These are phyloP conservation scores for Leptinotarsa tumamoca DNA, from an alignment of 2,888 invertebrate species.

Conservation along the genomic window DNA sequence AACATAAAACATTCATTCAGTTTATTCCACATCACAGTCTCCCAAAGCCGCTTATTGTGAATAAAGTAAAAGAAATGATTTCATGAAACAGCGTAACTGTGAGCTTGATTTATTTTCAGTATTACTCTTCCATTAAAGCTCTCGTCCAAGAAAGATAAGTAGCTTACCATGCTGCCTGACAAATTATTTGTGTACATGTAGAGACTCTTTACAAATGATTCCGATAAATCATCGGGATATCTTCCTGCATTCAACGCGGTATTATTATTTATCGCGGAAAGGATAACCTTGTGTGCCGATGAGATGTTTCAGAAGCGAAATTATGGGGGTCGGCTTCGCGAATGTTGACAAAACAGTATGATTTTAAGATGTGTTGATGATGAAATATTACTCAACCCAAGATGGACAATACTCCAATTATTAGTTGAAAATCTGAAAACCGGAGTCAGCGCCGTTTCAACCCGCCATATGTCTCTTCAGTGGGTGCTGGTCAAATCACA, in stretches of 20 bases:
- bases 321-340: background rate
- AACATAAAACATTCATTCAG: slow-evolving; percentile 43
- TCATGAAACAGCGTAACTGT: slow-evolving; percentile 20
- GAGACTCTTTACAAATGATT: slow-evolving; percentile 47
- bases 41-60: slow-evolving; percentile 43
- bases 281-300: slow-evolving; percentile 11
- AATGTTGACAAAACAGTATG: background rate
- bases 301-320: background rate
- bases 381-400: no score
- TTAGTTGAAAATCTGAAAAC: no score
- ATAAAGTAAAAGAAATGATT: slow-evolving; percentile 38
- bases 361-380: background rate
- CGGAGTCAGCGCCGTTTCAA: no score
- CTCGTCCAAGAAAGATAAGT: slow-evolving; percentile 49
- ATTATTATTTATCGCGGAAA: slow-evolving; percentile 10
- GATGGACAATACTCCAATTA: no score
- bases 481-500: no score
- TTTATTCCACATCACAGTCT: slow-evolving; percentile 36
- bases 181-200: slow-evolving; percentile 52
- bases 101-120: slow-evolving; percentile 20
- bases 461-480: no score
- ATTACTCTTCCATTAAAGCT: slow-evolving; percentile 47
- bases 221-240: slow-evolving; percentile 44
- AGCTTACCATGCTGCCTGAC: slow-evolving; percentile 51
- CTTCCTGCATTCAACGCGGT: slow-evolving; percentile 28